Base-by-base conservation (phyloP, 1,140 invertebrate genomes). In the Zaprionus gabonicus region DNA sequence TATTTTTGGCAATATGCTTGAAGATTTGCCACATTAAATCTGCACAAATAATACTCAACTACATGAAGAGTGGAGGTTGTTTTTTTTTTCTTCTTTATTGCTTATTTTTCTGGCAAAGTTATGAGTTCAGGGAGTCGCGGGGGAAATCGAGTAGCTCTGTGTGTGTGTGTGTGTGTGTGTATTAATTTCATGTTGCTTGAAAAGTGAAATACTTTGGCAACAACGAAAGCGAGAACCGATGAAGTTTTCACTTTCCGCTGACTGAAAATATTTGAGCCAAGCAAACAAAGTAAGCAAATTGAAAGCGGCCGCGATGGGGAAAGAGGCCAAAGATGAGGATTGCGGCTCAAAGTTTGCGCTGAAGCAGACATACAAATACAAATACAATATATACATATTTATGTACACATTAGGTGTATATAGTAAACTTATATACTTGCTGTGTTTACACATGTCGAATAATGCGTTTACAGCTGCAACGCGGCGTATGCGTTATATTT, bases 401-500 rank as follows among this genome's bases (percentile, higher is more conserved):
- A 36, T 49, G 38, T 34, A 51, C 20, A 59, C 13, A 49, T 28
- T 5, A 44, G 7, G 9, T 5, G 3, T 5, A 13, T 63, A 31
- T 55, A n/a, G 12, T 4, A 12, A 6, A 5, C 13, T 28, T 38
- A 49, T 58, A 49, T 49, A 46, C 17, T 53, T 20, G 12, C 44
- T 13, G 23, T 63, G 58, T 71, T 64, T 46, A 56, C 55, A 64
- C 44, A 44, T 23, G 63, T 64, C 60, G 28, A 65, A 71, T 71
- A 65, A 65, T 38, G 57, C 49, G 67, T 60, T 60, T 38, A 34
- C 15, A 31, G 59, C 55, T 58, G 38, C 56, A 23, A 59, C 71
- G 28, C 31, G 71, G 46, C 71, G 71, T 73, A 68, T 73, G 71
- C 65, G 58, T 73, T 60, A 68, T 74, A 20, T 69, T 51, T 51